These are phyloP conservation scores for Philaethria dido DNA, from an alignment of 2,888 invertebrate species.

Conservation along the genomic window DNA sequence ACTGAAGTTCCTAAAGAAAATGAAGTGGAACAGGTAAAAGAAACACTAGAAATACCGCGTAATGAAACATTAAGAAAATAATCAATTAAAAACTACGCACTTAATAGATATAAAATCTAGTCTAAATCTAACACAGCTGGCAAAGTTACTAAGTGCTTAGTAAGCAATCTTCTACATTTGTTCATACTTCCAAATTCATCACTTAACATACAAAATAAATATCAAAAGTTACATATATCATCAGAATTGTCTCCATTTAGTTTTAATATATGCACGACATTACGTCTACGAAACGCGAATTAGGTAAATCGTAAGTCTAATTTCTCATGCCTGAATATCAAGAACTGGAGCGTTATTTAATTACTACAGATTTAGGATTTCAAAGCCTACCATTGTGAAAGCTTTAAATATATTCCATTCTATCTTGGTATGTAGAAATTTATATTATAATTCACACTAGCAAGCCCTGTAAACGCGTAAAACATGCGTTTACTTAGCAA, in stretches of 20 bases:
- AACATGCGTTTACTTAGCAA: too few species aligned
- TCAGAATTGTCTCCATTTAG: constrained; percentile 16
- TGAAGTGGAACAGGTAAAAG: too few species aligned
- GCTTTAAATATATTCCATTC: constrained; percentile 16
- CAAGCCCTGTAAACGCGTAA: too few species aligned
- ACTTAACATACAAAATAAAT: neutral
- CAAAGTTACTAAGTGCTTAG: neutral
- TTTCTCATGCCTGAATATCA: constrained; percentile 29
- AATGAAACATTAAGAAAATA: too few species aligned
- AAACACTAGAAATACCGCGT: too few species aligned
- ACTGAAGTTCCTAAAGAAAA: too few species aligned
- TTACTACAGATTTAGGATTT: constrained; percentile 29
- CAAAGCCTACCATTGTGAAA: constrained; percentile 18
- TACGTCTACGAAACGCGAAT: constrained; percentile 26
- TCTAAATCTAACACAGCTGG: too few species aligned
- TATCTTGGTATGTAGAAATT: neutral
- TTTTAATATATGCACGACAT: constrained; percentile 21
- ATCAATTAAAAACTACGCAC: too few species aligned
- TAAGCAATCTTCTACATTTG: neutral
- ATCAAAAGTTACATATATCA: constrained; percentile 6
- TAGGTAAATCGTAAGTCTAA: constrained; percentile 30
- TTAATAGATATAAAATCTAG: too few species aligned
- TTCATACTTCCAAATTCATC: neutral
- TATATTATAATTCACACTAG: constrained; percentile 1
- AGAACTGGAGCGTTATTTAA: constrained; percentile 28